These are phyloP conservation scores for Clarias magur DNA, from an alignment of 2,113 vertebrate genomes.

Conservation along the genomic window DNA sequence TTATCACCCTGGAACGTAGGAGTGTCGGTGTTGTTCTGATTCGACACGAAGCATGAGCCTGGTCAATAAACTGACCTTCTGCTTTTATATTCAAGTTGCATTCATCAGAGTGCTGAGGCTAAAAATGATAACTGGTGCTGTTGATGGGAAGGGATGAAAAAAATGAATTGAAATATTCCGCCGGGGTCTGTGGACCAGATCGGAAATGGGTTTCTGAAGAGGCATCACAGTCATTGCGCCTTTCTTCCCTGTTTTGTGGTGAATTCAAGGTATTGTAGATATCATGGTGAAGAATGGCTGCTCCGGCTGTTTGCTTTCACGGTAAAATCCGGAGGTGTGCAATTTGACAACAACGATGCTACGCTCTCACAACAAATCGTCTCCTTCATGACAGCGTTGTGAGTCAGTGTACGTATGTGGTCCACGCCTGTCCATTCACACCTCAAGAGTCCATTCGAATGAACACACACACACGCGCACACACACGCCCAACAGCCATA, in stretches of 20 bases:
- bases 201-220: not conserved
- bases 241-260: not conserved
- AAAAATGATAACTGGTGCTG: not conserved
- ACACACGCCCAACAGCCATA: slow-evolving; percentile 19
- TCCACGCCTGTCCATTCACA: slow-evolving; percentile 42
- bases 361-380: slow-evolving; percentile 27
- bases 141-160: not conserved
- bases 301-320: slow-evolving; percentile 16
- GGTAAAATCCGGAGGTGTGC: slow-evolving; percentile 7
- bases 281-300: not conserved
- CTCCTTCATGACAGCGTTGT: slow-evolving; percentile 10
- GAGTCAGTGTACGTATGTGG: slow-evolving; percentile 17
- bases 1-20: not conserved
- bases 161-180: not conserved
- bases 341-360: slow-evolving; percentile 29
- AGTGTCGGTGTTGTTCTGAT: not conserved
- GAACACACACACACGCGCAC: not conserved
- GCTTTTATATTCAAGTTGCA: not conserved
- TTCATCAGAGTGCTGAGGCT: not conserved
- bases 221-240: not conserved
- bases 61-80: not conserved
- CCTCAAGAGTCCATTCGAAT: slow-evolving; percentile 15
- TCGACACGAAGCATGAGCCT: not conserved
- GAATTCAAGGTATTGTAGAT: not conserved
- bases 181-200: not conserved